Conservation (phyloP, 1,140 invertebrate genomes). For the Macrotrachela quadricornifera region DNA sequence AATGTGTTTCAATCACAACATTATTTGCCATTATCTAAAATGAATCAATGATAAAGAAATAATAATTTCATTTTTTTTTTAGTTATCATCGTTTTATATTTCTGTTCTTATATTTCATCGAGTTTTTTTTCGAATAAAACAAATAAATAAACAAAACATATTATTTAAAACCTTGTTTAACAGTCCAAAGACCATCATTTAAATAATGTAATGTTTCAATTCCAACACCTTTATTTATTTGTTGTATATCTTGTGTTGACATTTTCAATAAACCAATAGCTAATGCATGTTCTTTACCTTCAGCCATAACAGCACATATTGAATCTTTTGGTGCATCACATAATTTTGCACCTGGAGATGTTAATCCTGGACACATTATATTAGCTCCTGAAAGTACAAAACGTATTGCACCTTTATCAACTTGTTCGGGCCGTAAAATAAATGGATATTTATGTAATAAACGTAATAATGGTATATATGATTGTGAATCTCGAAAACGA, state of each 20-base stretch:
- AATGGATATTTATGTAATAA: slow-evolving; percentile 91
- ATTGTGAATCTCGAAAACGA: slow-evolving; percentile 63
- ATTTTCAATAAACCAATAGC: slow-evolving; percentile 72
- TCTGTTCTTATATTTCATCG: no score
- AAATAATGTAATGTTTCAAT: slow-evolving; percentile 96
- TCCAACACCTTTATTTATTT: slow-evolving; percentile 83
- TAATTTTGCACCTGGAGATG: slow-evolving; percentile 83
- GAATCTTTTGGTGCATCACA: slow-evolving; percentile 40
- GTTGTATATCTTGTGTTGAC: slow-evolving; percentile 46
- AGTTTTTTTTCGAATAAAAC: no score
- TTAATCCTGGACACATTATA: slow-evolving; percentile 97
- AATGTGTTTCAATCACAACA: no score
- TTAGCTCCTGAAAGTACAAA: slow-evolving; percentile 98
- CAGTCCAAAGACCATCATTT: slow-evolving; percentile 81
- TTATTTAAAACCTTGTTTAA: no score
- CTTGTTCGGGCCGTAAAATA: slow-evolving; percentile 52
- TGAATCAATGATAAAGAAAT: no score
- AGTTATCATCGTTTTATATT: no score
- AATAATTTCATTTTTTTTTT: no score
- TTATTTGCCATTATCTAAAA: no score
- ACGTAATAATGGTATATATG: slow-evolving; percentile 71
- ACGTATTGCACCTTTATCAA: slow-evolving; percentile 93
- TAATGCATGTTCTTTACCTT: slow-evolving; percentile 83
- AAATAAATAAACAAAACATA: no score
- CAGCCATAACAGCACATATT: slow-evolving; percentile 90